Base-by-base conservation (phyloP, 1,140 invertebrate genomes). In the Brachionus rubens region DNA sequence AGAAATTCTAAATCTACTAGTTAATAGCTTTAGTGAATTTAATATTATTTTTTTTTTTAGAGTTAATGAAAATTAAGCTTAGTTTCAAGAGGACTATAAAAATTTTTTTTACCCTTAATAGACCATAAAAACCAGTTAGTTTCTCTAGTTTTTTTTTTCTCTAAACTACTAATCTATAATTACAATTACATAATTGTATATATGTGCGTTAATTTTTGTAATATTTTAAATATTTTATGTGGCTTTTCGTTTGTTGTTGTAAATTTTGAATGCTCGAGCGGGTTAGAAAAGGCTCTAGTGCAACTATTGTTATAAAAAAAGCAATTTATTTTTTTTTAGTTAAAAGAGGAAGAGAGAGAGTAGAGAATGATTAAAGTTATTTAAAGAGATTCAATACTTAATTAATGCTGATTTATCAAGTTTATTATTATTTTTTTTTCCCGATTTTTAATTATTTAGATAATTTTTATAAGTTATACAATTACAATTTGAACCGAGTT, bases 21-120 rank as follows among this genome's bases (percentile, higher is more conserved):
- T 9, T 59, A 59, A 33, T 59, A 36, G 33, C 36, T n/a, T 59
- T 28, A 59, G 26, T 59, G 54, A 33, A 59, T 33, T 59, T 36
- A 36, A 59, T 59, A 5, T 36, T 36, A 3, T 5, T 36, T 36
- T 36, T 36, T 36, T 36, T 54, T 59, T 36, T 59, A 6, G 54
- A 33, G 26, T 16, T 33, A 59, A 59, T 59, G 54, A 59, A 59
- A 59, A 36, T 59, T 33, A 36, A 33, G 12, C 30, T 19, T n/a
- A 59, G 30, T 36, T 59, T 59, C 54, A 33, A 59, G 54, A 59
- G 54, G 54, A 59, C 54, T 59, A 59, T 59, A 59, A 36, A 59
- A 59, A 59, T 33, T 33, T 36, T 36, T 33, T 59, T 59, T 59
- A 2, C 54, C 54, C 54, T 59, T 59, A 59, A 59, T 59, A 59